Conservation (phyloP, 2,113 vertebrate genomes). For the Scartelaos histophorus region DNA sequence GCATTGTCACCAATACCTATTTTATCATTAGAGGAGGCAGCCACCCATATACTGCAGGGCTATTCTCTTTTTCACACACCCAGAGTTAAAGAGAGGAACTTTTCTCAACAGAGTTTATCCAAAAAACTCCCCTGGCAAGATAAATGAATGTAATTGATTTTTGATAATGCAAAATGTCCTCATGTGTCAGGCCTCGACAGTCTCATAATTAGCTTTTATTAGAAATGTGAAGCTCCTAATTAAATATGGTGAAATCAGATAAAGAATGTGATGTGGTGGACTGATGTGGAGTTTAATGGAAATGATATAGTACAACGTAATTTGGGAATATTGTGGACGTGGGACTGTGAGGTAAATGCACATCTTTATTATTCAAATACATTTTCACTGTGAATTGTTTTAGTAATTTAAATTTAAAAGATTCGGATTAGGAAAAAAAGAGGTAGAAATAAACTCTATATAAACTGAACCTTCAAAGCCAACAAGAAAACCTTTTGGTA, state of each 20-base stretch:
- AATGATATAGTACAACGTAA: background rate
- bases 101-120: conserved; percentile 5
- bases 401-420: background rate
- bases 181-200: background rate
- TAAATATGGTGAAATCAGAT: background rate
- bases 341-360: background rate
- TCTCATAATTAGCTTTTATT: background rate
- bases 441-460: background rate
- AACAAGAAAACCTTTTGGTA: background rate
- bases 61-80: conserved; percentile 17
- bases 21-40: conserved; percentile 41
- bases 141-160: background rate
- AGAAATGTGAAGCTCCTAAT: background rate
- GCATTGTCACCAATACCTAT: conserved; percentile 57
- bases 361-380: background rate
- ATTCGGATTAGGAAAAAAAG: too few species aligned
- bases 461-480: background rate
- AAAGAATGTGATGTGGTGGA: background rate
- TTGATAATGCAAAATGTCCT: conserved; percentile 1
- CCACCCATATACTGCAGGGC: conserved; percentile 38
- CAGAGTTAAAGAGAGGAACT: conserved; percentile 24
- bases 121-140: conserved; percentile 1
- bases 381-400: background rate
- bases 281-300: background rate
- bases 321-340: background rate